Conservation (phyloP, 2,797 vertebrate species). For the Premnoplex brunnescens region DNA sequence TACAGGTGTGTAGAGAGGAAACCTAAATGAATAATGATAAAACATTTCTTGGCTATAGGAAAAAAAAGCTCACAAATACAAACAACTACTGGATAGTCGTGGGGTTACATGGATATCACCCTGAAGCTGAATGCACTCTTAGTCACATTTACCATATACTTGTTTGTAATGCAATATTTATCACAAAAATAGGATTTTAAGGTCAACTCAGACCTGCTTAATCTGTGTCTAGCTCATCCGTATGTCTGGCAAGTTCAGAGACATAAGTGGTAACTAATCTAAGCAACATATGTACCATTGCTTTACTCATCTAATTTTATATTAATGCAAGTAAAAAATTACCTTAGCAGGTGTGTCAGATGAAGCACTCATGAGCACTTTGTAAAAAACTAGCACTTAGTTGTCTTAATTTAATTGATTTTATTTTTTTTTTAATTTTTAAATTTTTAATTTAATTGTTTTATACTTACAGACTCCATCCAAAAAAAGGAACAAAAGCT, state of each 20-base stretch:
- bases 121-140: neutral
- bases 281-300: constrained; percentile 24
- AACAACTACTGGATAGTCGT: neutral
- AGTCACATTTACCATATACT: neutral
- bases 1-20: neutral
- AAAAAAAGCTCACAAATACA: neutral
- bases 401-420: neutral
- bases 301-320: constrained; percentile 49
- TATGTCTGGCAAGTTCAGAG: constrained; percentile 28
- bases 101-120: neutral
- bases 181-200: constrained; percentile 19
- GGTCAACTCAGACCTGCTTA: constrained; percentile 45
- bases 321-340: constrained; percentile 42
- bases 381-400: constrained; percentile 23
- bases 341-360: neutral
- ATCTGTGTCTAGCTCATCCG: constrained; percentile 48
- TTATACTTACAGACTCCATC: neutral
- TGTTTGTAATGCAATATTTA: constrained; percentile 26
- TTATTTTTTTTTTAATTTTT: neutral
- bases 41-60: neutral
- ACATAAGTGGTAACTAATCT: constrained; percentile 53
- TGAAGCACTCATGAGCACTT: neutral
- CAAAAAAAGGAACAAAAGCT: neutral
- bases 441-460: neutral
- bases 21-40: neutral